Evolutionary conservation across 64 coral and sea anemone species (phyloP).

Genomic region (Pocillopora damicornis): DNA sequence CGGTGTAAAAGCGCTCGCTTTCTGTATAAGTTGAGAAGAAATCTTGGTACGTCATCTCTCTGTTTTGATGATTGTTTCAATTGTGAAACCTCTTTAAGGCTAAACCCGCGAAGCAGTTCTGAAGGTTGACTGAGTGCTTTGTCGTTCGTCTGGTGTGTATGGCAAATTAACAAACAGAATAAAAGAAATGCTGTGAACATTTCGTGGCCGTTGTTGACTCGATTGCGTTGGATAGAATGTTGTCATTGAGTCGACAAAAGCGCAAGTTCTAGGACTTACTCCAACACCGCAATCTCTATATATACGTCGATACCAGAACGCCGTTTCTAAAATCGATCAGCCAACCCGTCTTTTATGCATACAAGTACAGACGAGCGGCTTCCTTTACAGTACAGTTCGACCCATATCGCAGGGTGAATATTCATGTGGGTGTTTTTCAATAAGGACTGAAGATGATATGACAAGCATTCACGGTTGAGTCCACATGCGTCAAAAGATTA

Average conservation of each 20-base stretch:
- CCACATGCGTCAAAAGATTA: constrained; percentile 41
- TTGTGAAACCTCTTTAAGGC: neutral
- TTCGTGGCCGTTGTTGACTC: neutral
- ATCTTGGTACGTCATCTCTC: constrained; percentile 17
- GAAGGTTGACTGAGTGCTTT: neutral
- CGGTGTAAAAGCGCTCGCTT: constrained; percentile 35
- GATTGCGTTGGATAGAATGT: constrained; percentile 18
- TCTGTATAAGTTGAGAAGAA: constrained; percentile 37
- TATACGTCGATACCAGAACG: constrained; percentile 24
- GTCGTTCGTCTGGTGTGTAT: constrained; percentile 13
- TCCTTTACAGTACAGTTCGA: neutral
- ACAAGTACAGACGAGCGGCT: constrained; percentile 18
- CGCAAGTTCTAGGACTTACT: neutral
- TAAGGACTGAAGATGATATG: constrained; percentile 25
- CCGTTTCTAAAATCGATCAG: constrained; percentile 10
- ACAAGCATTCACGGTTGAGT: constrained; percentile 33
- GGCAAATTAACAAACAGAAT: constrained; percentile 12
- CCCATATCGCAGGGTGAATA: constrained; percentile 36
- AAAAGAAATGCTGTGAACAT: constrained; percentile 4
- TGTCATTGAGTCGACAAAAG: neutral
- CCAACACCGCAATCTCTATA: neutral
- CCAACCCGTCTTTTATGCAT: constrained; percentile 20
- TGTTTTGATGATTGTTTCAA: neutral
- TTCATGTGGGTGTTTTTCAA: constrained; percentile 27
- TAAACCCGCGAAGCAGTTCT: constrained; percentile 7